Conservation (phyloP, 1,140 invertebrate species). For the Panulirus ornatus region DNA sequence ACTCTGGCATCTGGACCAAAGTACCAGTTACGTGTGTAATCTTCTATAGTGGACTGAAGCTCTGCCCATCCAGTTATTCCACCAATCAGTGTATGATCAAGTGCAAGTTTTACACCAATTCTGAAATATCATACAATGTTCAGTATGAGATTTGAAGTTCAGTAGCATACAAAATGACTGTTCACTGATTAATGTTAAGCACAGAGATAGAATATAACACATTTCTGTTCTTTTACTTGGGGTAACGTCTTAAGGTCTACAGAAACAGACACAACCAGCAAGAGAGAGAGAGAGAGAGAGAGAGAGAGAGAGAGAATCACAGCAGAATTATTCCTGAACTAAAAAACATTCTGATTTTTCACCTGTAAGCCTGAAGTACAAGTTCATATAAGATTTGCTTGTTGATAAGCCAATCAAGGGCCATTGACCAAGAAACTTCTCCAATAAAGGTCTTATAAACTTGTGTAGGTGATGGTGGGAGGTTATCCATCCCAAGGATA, state of each 20-base stretch:
- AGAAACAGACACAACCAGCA: no score
- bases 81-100: constrained; percentile 80
- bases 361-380: constrained; percentile 79
- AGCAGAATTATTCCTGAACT: no score
- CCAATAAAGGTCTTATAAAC: constrained; percentile 79
- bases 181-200: not conserved
- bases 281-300: no score
- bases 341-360: no score
- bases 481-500: constrained; percentile 24
- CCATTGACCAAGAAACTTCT: constrained; percentile 78
- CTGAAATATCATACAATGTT: constrained; percentile 74
- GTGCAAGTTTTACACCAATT: constrained; percentile 79
- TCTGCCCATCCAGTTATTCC: constrained; percentile 77
- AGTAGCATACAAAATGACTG: not conserved
- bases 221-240: no score
- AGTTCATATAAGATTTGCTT: constrained; percentile 77
- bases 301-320: no score
- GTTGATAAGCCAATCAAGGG: constrained; percentile 78
- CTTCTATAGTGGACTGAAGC: constrained; percentile 78
- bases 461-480: constrained; percentile 76
- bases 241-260: no score
- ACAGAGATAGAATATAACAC: not conserved
- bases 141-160: not conserved
- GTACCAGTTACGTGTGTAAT: constrained; percentile 79
- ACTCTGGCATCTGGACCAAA: constrained; percentile 78